Evolutionary conservation across 2,797 vertebrate species (phyloP).

Genomic region (Acipenser oxyrinchus): DNA sequence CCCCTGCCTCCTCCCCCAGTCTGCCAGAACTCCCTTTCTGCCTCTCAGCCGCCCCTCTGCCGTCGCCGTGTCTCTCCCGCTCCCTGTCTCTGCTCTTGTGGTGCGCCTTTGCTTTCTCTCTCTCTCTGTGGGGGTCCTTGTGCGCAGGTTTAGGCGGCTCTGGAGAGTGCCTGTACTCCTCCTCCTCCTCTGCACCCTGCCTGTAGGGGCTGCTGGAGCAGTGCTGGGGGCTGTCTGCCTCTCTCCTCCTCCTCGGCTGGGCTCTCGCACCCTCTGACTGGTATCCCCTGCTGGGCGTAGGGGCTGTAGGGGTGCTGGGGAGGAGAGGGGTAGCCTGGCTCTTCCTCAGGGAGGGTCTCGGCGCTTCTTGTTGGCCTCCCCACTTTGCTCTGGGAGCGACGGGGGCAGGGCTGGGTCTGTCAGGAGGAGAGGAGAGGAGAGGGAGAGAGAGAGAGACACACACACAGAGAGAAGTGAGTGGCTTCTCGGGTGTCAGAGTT

Average conservation of each 20-base stretch:
- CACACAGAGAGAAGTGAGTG: no score
- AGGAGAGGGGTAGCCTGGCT: constrained; percentile 43
- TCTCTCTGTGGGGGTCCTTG: constrained; percentile 36
- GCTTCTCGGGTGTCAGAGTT: no score
- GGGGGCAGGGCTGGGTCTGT: constrained; percentile 43
- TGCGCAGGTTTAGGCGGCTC: constrained; percentile 33
- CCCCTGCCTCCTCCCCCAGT: constrained; percentile 36
- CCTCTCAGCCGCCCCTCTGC: constrained; percentile 31
- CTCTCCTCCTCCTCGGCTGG: constrained; percentile 35
- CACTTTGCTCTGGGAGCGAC: constrained; percentile 23
- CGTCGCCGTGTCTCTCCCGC: constrained; percentile 38
- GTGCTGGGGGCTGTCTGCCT: constrained; percentile 20
- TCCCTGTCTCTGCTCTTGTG: constrained; percentile 35
- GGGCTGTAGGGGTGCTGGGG: constrained; percentile 49
- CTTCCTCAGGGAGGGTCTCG: constrained; percentile 59
- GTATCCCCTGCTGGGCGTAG: constrained; percentile 39
- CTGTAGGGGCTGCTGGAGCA: constrained; percentile 42
- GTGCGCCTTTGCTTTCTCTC: not conserved
- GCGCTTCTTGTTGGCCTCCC: constrained; percentile 50
- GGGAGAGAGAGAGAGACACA: not conserved
- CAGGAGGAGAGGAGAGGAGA: constrained; percentile 2
- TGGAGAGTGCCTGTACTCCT: constrained; percentile 34
- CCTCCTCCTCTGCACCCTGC: constrained; percentile 21
- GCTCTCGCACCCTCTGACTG: constrained; percentile 60
- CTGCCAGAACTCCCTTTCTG: constrained; percentile 25